These are phyloP conservation scores for Calonectris borealis DNA, from an alignment of 2,113 vertebrate genomes.

Conservation along the genomic window DNA sequence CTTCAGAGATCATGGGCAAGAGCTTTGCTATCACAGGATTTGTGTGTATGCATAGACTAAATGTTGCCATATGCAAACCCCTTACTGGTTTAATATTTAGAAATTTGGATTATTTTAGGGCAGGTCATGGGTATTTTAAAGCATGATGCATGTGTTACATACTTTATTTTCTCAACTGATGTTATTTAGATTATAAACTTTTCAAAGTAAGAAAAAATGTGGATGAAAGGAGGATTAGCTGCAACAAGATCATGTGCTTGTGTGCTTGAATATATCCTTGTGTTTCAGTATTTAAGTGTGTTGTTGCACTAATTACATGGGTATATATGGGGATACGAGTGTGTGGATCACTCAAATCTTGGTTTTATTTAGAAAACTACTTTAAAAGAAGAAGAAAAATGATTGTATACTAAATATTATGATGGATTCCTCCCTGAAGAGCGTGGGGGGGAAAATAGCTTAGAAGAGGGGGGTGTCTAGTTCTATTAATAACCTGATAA, in stretches of 20 bases:
- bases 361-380: background rate
- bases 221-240: background rate
- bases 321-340: background rate
- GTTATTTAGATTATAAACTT: background rate
- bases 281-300: background rate
- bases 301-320: background rate
- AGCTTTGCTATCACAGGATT: background rate
- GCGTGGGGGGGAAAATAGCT: background rate
- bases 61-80: background rate
- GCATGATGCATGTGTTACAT: background rate
- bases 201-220: accelerated
- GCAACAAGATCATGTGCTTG: background rate
- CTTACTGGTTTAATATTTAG: background rate
- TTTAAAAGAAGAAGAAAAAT: background rate
- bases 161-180: background rate
- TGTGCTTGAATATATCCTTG: background rate
- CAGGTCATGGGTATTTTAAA: background rate
- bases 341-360: background rate
- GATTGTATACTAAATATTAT: background rate
- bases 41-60: background rate
- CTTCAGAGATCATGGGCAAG: background rate
- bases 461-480: background rate
- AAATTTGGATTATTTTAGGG: background rate
- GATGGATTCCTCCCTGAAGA: background rate
- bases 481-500: background rate